Evolutionary conservation across 1,140 invertebrate species (phyloP), one percentile per base, ranked within the genome.

Genomic region (Trichomalopsis sarcophagae): DNA sequence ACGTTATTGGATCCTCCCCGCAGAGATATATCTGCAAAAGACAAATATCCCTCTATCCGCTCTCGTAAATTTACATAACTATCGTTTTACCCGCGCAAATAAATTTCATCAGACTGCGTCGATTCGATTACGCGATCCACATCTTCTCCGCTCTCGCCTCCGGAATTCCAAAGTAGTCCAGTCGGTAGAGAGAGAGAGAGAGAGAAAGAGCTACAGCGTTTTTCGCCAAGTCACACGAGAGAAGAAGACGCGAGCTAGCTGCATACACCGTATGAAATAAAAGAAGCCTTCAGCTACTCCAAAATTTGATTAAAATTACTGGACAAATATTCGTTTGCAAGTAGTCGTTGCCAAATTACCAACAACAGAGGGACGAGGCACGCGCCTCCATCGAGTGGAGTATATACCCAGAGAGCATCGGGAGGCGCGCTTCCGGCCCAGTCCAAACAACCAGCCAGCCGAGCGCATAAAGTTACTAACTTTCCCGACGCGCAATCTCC

Each of bases 271-370:
- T 50, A 23, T 27, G 47, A 78, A 78, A 78, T 76, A 71, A 84
- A 62, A 84, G 71, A 62, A 30, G 27, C 27, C 4, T 62, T 62
- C 40, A 44, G 40, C 10, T 44, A 27, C 23, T 13, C 1, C 13
- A 27, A 76, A 82, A 82, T 82, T 82, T 23, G 33, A 82, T 82
- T 82, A 82, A 82, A 82, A 82, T 82, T 66, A 76, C 55, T 13
- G 81, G 81, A 68, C 73, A 82, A 82, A 82, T 33, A 76, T 76
- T 68, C 36, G 66, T 27, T 69, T 30, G 44, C 76, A 86, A 90
- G 86, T 90, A 90, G 86, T 90, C 89, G 87, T 85, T 90, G 90
- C 91, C 89, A 92, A 91, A 91, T 92, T 91, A 90, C 89, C 89
- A 91, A 91, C 90, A 90, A 88, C 89, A 86, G 82, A 84, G 6